Percentiles rank a stretch among this genome's conserved stretches.
Conservation (phyloP, 2,113 vertebrate genomes). For the Deroptyus accipitrinus region DNA sequence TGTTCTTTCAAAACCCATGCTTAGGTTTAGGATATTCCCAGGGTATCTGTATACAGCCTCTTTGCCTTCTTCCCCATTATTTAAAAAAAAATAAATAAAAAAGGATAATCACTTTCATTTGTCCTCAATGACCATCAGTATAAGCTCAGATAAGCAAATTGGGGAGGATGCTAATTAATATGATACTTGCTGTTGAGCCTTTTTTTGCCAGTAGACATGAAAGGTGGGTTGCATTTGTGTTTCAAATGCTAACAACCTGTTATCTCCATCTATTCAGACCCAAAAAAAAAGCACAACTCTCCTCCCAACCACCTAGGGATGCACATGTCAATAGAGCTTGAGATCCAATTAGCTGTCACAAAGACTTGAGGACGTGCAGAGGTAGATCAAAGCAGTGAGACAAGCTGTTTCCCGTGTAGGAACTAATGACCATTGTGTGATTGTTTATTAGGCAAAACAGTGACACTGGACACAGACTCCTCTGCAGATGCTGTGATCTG, state of each 20-base stretch:
- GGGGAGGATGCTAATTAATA: background rate
- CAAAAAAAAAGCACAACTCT: background rate
- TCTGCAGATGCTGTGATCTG: background rate
- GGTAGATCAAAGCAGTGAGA: constrained; percentile 3
- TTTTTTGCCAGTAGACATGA: background rate
- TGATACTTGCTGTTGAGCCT: background rate
- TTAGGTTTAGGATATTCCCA: background rate
- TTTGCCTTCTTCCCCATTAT: background rate
- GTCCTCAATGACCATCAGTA: background rate
- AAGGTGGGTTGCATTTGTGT: background rate
- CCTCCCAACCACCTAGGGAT: background rate
- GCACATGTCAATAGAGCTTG: background rate
- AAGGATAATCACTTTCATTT: background rate
- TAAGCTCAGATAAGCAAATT: constrained; percentile 7
- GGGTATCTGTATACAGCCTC: background rate
- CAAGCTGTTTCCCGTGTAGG: background rate
- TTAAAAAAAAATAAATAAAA: background rate
- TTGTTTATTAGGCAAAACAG: background rate
- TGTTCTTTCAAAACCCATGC: background rate
- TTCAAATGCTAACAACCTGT: constrained; percentile 2
- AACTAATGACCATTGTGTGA: background rate
- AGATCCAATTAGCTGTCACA: constrained; percentile 34
- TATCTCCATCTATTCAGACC: background rate
- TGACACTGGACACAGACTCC: background rate
- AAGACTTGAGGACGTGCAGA: background rate